Evolutionary conservation across 2,797 vertebrate species (phyloP), one percentile per base, ranked within the genome.

Genomic region (Muscicapa comitata): DNA sequence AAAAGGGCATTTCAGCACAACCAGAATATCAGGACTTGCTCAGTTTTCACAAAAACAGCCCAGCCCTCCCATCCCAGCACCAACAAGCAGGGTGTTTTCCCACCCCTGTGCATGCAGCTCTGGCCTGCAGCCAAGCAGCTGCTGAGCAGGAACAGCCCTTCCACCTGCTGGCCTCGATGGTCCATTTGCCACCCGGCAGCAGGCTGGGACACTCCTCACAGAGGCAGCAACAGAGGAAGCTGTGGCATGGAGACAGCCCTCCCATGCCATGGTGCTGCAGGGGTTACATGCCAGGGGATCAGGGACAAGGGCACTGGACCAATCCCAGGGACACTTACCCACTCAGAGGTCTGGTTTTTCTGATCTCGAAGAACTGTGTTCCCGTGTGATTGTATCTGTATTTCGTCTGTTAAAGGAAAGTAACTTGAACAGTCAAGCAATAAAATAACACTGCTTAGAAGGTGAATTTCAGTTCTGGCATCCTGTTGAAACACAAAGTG

Each of bases 341-440:
- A 92, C 99, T 99, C 55, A 99, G 97, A 43, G 99, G 99, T 93
- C 99, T 98, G 88, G 98, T 98, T 98, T 99, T 99, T 97, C 99
- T 99, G 95, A 99, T 99, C 97, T 99, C 99, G 65, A 99, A 99
- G 98, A 99, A 99, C 97, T 99, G 99, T 26, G 99, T 99, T 97
- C 99, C 99, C 2, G 99, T 99, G 94, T 99, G 99, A 98, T 99
- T 99, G 97, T 99, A 99, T 98, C 99, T 99, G 98, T 88, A 78
- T 94, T 88, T 87, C 53, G 28, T 35, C 75, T 63, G 78, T 85
- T 96, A 98, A 98, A 97, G 95, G 78, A 97, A 96, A 97, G 54
- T 21, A 35, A 96, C 33, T 48, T 47, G 24, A 84, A 83, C 29
- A 65, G 40, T 18, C 26, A 82, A 63, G 75, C 35, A 86, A 71